A percentile compares a stretch with the other conserved stretches of the same genome.
Conservation (phyloP, 2,888 invertebrate species). For the Macaria liturata region DNA sequence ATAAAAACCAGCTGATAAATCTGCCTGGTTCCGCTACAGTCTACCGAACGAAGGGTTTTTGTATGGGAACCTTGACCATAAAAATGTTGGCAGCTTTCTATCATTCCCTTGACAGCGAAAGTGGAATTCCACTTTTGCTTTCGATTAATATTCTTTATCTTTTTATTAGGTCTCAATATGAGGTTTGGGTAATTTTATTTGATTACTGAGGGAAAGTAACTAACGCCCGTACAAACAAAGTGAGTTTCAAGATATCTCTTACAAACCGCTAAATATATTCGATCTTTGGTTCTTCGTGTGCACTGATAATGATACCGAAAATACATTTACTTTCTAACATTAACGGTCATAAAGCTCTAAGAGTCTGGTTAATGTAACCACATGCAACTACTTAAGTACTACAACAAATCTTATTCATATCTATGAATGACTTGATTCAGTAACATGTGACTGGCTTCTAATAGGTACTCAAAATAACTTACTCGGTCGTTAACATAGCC, state of each 20-base stretch:
- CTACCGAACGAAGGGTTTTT: slow-evolving; percentile 46
- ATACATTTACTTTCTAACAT: too few relatives aligned
- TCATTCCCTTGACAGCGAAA: slow-evolving; percentile 49
- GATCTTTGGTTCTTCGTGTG: too few relatives aligned
- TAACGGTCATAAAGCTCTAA: slow-evolving; percentile 8
- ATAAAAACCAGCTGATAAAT: slow-evolving; percentile 61
- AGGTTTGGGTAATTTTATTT: slow-evolving; percentile 17
- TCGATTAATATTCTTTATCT: slow-evolving; percentile 34
- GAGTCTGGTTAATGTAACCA: slow-evolving; percentile 11
- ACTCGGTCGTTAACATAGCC: slow-evolving; percentile 19
- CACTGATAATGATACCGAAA: not conserved
- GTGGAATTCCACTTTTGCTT: slow-evolving; percentile 57
- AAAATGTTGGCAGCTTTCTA: slow-evolving; percentile 49
- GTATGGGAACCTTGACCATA: slow-evolving; percentile 57
- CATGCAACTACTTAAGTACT: too few relatives aligned
- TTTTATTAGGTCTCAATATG: slow-evolving; percentile 23
- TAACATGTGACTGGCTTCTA: slow-evolving; percentile 18
- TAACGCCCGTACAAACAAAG: too few relatives aligned
- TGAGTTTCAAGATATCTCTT: too few relatives aligned
- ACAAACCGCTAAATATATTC: too few relatives aligned
- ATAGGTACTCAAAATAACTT: slow-evolving; percentile 22
- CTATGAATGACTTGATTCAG: slow-evolving; percentile 21
- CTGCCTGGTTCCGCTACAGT: slow-evolving; percentile 53
- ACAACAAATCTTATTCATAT: not conserved
- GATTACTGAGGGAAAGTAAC: too few relatives aligned